phyloP scores from a whole-genome alignment of 2,113 vertebrate species.

The Chionis minor region DNA sequence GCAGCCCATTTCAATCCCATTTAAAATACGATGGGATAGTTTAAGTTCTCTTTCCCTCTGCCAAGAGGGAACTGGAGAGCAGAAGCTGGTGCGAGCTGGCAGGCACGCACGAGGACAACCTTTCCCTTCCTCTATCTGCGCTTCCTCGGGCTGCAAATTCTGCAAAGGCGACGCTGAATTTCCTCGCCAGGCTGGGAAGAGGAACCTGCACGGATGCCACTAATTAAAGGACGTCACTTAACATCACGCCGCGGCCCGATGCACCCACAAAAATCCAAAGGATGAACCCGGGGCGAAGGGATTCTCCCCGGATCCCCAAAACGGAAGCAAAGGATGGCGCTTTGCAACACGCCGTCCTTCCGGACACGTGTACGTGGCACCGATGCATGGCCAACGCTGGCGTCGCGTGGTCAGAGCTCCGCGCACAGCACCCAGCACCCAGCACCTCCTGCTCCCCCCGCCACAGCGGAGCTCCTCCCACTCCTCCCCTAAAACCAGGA shows the following conservation, averaged over 20 bases:
- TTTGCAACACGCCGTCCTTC: not conserved
- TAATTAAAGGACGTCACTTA: not conserved
- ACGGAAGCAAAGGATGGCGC: rapidly evolving
- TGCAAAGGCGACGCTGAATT: not conserved
- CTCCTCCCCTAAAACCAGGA: not conserved
- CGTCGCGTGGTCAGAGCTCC: rapidly evolving
- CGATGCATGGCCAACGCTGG: rapidly evolving
- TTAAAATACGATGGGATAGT: rapidly evolving
- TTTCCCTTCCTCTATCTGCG: not conserved
- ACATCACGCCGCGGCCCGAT: not conserved
- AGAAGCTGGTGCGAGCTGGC: not conserved
- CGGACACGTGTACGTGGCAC: rapidly evolving
- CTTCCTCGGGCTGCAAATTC: not conserved
- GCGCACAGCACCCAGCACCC: not conserved
- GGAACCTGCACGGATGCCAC: not conserved
- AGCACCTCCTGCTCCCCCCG: not conserved
- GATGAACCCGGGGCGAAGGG: rapidly evolving
- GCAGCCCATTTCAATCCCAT: not conserved
- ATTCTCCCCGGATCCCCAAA: rapidly evolving
- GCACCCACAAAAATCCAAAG: not conserved
- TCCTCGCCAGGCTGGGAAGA: not conserved
- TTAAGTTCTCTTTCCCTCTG: not conserved
- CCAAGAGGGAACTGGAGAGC: not conserved
- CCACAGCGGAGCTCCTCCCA: not conserved
- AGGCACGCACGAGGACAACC: not conserved